These are phyloP conservation scores for Carapus acus DNA, from an alignment of 2,797 vertebrate genomes.

Conservation along the genomic window DNA sequence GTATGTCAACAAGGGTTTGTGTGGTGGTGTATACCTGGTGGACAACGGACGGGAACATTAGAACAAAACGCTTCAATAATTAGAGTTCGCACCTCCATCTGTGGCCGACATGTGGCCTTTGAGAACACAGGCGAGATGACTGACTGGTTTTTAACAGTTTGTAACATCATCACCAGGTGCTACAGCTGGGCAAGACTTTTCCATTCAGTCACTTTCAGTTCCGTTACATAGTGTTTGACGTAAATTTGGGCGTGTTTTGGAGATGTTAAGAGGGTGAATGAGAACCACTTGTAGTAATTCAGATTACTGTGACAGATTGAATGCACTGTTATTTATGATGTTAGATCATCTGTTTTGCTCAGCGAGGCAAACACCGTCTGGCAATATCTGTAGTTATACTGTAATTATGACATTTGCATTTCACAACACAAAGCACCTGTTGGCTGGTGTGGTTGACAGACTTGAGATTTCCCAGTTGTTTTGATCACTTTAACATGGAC, in stretches of 20 bases:
- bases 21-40: too few species aligned
- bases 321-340: too few species aligned
- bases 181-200: background rate
- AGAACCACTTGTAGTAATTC: background rate
- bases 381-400: background rate
- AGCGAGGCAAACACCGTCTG: background rate
- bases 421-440: constrained; percentile 29
- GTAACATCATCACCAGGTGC: background rate
- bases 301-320: background rate
- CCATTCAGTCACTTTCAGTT: background rate
- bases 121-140: background rate
- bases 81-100: too few species aligned
- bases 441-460: constrained; percentile 8
- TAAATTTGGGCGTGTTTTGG: background rate
- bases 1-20: too few species aligned
- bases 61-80: too few species aligned
- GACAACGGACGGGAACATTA: too few species aligned
- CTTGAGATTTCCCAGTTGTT: background rate
- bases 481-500: background rate
- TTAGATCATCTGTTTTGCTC: background rate
- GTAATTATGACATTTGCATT: background rate
- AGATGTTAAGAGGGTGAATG: background rate
- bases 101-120: too few species aligned
- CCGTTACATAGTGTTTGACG: background rate
- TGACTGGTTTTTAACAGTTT: background rate